These are phyloP conservation scores for Leptogaster cylindrica DNA, from an alignment of 2,888 invertebrate genomes.

Conservation along the genomic window DNA sequence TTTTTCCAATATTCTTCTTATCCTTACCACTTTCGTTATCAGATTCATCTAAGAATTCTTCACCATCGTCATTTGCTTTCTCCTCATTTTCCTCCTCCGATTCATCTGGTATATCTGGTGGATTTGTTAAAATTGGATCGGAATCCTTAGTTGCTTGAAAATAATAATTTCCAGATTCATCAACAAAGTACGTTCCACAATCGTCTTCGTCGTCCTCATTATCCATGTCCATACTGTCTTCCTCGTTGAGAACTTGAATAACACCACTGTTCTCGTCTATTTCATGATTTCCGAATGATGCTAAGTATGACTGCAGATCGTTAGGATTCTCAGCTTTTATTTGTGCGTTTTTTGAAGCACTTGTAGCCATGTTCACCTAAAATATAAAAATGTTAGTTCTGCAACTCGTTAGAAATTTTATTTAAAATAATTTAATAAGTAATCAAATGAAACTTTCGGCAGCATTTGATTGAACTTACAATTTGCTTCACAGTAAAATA, in stretches of 20 bases:
- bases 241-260: conserved; percentile 51
- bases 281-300: conserved; percentile 83
- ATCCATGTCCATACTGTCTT: too few relatives aligned
- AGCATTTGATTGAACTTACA: too few relatives aligned
- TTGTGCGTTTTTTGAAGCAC: not conserved
- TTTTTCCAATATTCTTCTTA: conserved; percentile 13
- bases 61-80: conserved; percentile 31
- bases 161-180: conserved; percentile 82
- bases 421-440: too few relatives aligned
- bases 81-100: conserved; percentile 15
- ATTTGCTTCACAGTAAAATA: too few relatives aligned
- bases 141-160: conserved; percentile 74
- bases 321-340: conserved; percentile 53
- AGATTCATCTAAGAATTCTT: conserved; percentile 45
- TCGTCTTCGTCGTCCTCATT: conserved; percentile 63
- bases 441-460: too few relatives aligned
- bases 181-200: conserved; percentile 79
- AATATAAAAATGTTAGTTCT: not conserved
- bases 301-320: conserved; percentile 78
- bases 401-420: too few relatives aligned
- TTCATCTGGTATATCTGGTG: conserved; percentile 60
- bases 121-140: conserved; percentile 70
- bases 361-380: not conserved
- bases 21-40: conserved; percentile 45
- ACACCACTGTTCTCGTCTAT: conserved; percentile 59